A percentile compares a stretch with the other conserved stretches of the same genome.
Evolutionary conservation across 1,140 invertebrate genomes (phyloP).

Genomic region (Dysdera silvatica): DNA sequence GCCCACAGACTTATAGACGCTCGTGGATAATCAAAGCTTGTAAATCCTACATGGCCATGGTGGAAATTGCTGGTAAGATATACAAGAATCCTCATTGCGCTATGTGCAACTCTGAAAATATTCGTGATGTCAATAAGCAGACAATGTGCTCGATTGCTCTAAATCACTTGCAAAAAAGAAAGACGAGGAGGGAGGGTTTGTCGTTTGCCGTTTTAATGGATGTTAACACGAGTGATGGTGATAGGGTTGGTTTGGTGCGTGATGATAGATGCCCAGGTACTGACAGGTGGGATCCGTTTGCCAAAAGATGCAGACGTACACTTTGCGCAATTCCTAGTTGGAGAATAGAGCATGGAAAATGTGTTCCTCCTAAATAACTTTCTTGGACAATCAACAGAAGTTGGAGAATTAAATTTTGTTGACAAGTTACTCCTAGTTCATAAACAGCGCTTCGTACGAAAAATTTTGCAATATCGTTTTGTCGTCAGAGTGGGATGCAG

Average conservation of each 20-base stretch:
- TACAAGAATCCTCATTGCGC: conserved; percentile 28
- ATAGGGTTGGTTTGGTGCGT: conserved; percentile 15
- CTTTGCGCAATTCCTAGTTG: conserved; percentile 34
- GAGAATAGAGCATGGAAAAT: not conserved
- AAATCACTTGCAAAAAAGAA: not conserved
- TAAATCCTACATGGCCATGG: not conserved
- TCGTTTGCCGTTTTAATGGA: conserved; percentile 19
- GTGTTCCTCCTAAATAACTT: too few relatives aligned
- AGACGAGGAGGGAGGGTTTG: not conserved
- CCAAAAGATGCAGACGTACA: conserved; percentile 46
- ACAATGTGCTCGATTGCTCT: not conserved
- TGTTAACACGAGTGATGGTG: conserved; percentile 10
- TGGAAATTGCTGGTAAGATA: not conserved
- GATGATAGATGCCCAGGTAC: conserved; percentile 20
- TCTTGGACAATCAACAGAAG: too few relatives aligned
- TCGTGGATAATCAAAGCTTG: not conserved
- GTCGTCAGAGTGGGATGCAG: too few relatives aligned
- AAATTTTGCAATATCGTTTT: too few relatives aligned
- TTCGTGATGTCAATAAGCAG: not conserved
- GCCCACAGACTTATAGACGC: not conserved
- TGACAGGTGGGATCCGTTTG: conserved; percentile 50
- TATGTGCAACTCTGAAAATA: not conserved
- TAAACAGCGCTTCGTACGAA: too few relatives aligned
- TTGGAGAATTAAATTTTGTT: too few relatives aligned
- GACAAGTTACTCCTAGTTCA: too few relatives aligned